phyloP scores from a whole-genome alignment of 2,797 vertebrate genomes.

The Ptychobarbus kaznakovi region DNA sequence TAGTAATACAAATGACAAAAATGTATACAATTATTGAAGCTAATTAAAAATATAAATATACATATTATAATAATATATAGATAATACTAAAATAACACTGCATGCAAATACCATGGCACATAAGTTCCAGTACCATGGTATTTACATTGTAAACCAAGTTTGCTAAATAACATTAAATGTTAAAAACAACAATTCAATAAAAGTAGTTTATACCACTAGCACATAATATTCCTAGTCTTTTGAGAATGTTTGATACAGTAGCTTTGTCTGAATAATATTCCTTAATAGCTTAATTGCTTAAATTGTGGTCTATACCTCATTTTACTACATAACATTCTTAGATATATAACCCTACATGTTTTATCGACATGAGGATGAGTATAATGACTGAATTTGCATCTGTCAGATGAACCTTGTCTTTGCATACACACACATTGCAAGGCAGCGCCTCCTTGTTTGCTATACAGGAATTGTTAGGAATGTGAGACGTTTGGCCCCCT shows the following conservation, averaged over 20 bases:
- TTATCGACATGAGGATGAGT: not conserved
- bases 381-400: not conserved
- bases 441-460: constrained; percentile 50
- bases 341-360: not conserved
- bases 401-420: not conserved
- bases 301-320: not conserved
- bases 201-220: not conserved
- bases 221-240: not conserved
- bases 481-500: constrained; percentile 53
- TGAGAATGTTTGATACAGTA: not conserved
- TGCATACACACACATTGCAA: constrained; percentile 61
- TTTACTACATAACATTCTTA: not conserved
- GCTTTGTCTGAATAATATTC: no score
- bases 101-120: not conserved
- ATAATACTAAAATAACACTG: not conserved
- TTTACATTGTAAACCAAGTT: not conserved
- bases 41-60: not conserved
- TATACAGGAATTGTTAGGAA: constrained; percentile 56
- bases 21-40: no score
- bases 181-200: not conserved
- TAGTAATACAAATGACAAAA: no score
- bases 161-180: not conserved
- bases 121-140: not conserved
- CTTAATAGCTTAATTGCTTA: not conserved
- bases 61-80: not conserved